phyloP scores from a whole-genome alignment of 2,113 vertebrate genomes.

The Origma solitaria region DNA sequence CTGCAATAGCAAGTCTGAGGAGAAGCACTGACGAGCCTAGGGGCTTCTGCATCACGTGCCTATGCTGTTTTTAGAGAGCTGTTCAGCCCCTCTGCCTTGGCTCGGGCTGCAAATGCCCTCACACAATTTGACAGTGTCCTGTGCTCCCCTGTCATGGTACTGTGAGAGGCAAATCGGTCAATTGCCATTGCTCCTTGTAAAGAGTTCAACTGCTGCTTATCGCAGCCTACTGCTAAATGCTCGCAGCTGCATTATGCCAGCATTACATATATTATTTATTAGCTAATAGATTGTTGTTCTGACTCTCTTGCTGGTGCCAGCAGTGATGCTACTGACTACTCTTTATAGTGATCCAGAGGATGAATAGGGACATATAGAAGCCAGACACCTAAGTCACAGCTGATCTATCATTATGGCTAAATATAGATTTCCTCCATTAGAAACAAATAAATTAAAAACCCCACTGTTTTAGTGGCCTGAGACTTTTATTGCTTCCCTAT shows the following conservation, averaged over 20 bases:
- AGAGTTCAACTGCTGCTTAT: not conserved
- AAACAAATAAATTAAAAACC: not conserved
- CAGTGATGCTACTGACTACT: not conserved
- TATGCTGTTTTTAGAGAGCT: not conserved
- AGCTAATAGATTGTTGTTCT: conserved; percentile 24
- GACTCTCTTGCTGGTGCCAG: not conserved
- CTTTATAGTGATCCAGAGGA: not conserved
- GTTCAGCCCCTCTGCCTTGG: not conserved
- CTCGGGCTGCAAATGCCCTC: accelerated
- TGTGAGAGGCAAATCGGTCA: not conserved
- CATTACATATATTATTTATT: conserved; percentile 31
- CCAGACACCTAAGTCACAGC: conserved; percentile 15
- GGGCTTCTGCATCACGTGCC: not conserved
- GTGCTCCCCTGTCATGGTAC: not conserved
- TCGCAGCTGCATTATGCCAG: not conserved
- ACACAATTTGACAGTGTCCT: not conserved
- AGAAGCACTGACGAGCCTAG: not conserved
- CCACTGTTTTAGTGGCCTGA: not conserved
- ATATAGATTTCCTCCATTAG: not conserved
- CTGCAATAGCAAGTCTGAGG: not conserved
- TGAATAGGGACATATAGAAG: not conserved
- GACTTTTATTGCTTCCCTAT: not conserved
- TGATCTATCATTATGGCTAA: conserved; percentile 1
- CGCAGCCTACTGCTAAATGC: not conserved
- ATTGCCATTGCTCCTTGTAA: not conserved